Percentiles rank a stretch among this genome's conserved stretches.
Conservation (phyloP, 1,140 invertebrate species). For the Nephotettix cincticeps region DNA sequence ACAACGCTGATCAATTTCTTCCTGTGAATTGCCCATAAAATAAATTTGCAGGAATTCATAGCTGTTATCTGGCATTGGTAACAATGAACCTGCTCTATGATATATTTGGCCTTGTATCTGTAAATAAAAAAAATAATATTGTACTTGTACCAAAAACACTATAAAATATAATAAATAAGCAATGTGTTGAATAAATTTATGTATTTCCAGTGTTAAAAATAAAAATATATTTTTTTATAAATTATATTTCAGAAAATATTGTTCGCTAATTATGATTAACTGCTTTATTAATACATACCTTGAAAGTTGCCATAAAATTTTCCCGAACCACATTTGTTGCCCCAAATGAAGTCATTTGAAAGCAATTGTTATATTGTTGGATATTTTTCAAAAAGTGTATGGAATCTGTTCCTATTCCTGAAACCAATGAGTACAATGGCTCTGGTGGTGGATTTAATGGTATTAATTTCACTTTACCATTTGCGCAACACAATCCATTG, state of each 20-base stretch:
- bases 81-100: conserved; percentile 43
- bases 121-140: conserved; percentile 31
- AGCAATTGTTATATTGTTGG: conserved; percentile 38
- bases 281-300: too few relatives aligned
- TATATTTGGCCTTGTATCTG: conserved; percentile 41
- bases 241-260: too few relatives aligned
- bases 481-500: conserved; percentile 33
- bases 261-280: too few relatives aligned
- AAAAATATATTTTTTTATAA: too few relatives aligned
- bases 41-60: conserved; percentile 45
- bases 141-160: too few relatives aligned
- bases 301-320: too few relatives aligned
- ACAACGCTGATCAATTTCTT: conserved; percentile 46
- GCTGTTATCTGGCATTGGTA: conserved; percentile 34
- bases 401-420: conserved; percentile 41
- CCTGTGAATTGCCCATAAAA: conserved; percentile 48
- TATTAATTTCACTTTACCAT: conserved; percentile 37
- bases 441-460: conserved; percentile 32
- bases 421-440: conserved; percentile 43
- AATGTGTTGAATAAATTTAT: too few relatives aligned
- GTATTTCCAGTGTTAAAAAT: too few relatives aligned
- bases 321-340: conserved; percentile 41
- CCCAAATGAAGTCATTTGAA: conserved; percentile 41
- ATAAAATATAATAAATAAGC: too few relatives aligned
- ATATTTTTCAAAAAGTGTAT: conserved; percentile 33